Conservation (phyloP, 2,888 invertebrate species). For the Philereme transversata region DNA sequence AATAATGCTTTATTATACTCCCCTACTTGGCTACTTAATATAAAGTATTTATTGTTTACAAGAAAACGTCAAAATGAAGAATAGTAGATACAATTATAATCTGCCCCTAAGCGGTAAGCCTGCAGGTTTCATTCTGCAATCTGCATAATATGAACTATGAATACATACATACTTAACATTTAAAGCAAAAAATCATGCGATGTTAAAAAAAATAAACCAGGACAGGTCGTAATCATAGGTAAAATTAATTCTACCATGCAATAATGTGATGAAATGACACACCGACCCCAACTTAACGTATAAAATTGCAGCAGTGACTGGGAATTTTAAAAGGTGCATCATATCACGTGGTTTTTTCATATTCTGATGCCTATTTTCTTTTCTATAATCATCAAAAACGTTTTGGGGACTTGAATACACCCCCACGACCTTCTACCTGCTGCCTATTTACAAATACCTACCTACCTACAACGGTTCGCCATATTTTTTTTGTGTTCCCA, state of each 20-base stretch:
- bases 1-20: no score
- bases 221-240: not conserved
- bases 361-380: conserved; percentile 40
- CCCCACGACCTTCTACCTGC: conserved; percentile 82
- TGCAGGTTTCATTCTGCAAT: no score
- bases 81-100: no score
- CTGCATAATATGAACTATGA: no score
- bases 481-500: conserved; percentile 65
- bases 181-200: no score
- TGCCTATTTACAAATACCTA: conserved; percentile 71
- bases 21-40: no score
- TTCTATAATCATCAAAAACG: conserved; percentile 42
- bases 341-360: conserved; percentile 48
- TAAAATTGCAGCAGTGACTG: conserved; percentile 48
- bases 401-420: conserved; percentile 70
- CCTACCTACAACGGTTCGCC: conserved; percentile 57
- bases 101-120: no score
- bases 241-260: not conserved
- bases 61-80: no score
- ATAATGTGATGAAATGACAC: conserved; percentile 11
- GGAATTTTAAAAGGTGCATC: conserved; percentile 77
- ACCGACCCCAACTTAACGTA: conserved; percentile 11
- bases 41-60: no score
- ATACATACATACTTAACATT: no score
- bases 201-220: not conserved